Base-by-base conservation (phyloP, 2,113 vertebrate genomes). In the Cairina moschata region DNA sequence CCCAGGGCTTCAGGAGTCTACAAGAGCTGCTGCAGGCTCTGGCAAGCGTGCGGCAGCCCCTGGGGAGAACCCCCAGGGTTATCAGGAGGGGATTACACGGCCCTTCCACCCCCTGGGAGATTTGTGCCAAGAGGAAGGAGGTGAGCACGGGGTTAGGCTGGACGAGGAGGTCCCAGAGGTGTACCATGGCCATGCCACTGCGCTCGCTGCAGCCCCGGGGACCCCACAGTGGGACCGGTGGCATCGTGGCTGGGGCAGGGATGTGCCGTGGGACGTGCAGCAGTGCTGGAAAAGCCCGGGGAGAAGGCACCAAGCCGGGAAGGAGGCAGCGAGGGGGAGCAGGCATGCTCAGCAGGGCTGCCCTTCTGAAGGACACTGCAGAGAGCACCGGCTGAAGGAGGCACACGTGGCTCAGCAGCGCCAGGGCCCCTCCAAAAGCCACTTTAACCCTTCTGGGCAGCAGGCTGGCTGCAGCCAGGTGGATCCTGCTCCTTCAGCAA, bases 341-440 rank as follows among this genome's bases (percentile, higher is more conserved):
- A 88, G 96, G 77, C 97, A 96, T 93, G 96, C 96, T 96, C 97
- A 94, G 93, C 96, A 66, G 93, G 59, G 80, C 88, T 97, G 96
- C 74, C 94, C 97, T 97, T 98, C 95, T 73, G 93, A 95, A 98
- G 97, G 98, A 97, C 97, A 96, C 95, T 97, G 97, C 97, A 96
- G 97, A 95, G 91, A 95, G 95, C 82, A 50, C 9, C 3, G 48
- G 95, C 90, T 87, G 72, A 22, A 91, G 86, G 23, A 83, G 68
- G 22, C 80, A 63, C 65, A 18, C 29, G 29, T 13, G 76, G 10
- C 73, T 86, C 86, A 38, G 92, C 91, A 76, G 66, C 69, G 22
- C 59, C 65, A 13, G 60, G 28, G 54, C 32, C 84, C 59, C 73
- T 54, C 87, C 56, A 21, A 48, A 69, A 66, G 86, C 84, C 89